A percentile compares a stretch with the other conserved stretches of the same genome.
These are phyloP conservation scores for Barnardius zonarius DNA, from an alignment of 2,113 vertebrate species.

Conservation along the genomic window DNA sequence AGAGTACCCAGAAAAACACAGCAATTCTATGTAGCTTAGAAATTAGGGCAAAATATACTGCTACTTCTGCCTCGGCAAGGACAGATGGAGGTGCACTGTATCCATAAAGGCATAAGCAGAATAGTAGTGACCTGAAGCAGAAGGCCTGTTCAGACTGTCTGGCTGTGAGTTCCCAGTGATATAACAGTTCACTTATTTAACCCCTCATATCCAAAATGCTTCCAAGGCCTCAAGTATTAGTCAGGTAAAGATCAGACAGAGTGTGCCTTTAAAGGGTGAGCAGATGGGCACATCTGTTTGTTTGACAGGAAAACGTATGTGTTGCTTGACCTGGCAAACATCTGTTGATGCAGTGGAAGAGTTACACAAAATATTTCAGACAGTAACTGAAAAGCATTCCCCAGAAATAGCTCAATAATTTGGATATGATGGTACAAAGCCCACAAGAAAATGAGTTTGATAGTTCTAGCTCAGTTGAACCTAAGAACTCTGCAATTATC, in stretches of 20 bases:
- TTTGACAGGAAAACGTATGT: conserved; percentile 37
- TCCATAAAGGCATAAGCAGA: not conserved
- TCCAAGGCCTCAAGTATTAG: not conserved
- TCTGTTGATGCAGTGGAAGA: not conserved
- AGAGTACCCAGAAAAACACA: not conserved
- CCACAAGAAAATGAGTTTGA: not conserved
- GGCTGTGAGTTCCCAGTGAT: not conserved
- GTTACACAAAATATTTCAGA: not conserved
- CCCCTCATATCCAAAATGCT: not conserved
- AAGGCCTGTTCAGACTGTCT: conserved; percentile 8
- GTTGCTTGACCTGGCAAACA: not conserved
- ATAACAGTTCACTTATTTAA: conserved; percentile 13
- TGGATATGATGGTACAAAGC: not conserved
- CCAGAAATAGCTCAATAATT: not conserved
- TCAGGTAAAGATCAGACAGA: not conserved
- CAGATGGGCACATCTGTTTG: conserved; percentile 36
- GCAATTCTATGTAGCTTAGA: not conserved
- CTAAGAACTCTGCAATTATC: not conserved
- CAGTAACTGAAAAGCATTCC: not conserved
- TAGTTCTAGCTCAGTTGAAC: not conserved
- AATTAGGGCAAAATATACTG: conserved; percentile 3
- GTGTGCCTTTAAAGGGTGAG: not conserved
- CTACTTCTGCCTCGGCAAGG: not conserved
- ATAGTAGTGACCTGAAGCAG: conserved; percentile 54
- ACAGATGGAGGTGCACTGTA: conserved; percentile 34